Evolutionary conservation across 2,113 vertebrate genomes (phyloP).

Genomic region (Pterocles orientalis): DNA sequence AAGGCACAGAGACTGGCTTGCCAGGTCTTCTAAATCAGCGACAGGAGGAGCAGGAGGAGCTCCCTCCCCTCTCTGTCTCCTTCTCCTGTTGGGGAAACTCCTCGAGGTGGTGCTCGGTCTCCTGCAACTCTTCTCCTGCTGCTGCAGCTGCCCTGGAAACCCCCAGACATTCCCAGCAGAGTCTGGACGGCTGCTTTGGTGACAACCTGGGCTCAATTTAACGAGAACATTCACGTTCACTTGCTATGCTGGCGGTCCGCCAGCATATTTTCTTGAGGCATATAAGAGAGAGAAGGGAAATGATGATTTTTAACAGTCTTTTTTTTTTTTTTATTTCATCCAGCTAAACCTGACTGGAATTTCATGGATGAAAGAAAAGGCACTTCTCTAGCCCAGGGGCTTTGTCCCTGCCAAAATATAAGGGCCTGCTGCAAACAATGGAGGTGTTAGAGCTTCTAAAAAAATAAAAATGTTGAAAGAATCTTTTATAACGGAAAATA

Average conservation of each 20-base stretch:
- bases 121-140: neutral
- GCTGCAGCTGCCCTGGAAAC: conserved; percentile 32
- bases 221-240: conserved; percentile 49
- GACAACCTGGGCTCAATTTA: conserved; percentile 57
- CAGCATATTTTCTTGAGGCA: conserved; percentile 56
- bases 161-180: conserved; percentile 41
- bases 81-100: neutral
- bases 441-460: conserved; percentile 66
- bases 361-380: conserved; percentile 68
- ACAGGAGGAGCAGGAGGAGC: neutral
- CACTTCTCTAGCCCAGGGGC: conserved; percentile 57
- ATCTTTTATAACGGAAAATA: conserved; percentile 67
- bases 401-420: conserved; percentile 63
- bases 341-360: conserved; percentile 67
- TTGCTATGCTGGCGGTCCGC: neutral
- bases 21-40: neutral
- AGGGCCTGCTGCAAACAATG: conserved; percentile 60
- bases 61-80: neutral
- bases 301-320: conserved; percentile 38
- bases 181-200: conserved; percentile 47
- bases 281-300: conserved; percentile 57
- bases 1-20: neutral
- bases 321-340: neutral
- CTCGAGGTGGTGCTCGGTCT: neutral
- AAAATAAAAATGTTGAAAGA: conserved; percentile 61